phyloP scores from a whole-genome alignment of 2,888 invertebrate genomes.

The Nemotelus pantherinus region DNA sequence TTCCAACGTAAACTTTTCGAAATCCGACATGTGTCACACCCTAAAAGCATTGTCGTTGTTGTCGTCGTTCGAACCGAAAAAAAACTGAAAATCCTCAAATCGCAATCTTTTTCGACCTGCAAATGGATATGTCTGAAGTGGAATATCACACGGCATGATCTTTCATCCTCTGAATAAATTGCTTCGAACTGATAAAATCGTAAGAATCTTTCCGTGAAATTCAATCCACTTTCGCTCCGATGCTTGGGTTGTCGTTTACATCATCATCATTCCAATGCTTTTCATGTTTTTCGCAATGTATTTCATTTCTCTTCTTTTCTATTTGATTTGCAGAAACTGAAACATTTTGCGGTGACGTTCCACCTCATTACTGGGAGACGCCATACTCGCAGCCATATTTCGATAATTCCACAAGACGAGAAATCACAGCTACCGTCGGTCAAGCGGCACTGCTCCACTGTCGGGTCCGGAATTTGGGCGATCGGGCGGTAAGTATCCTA shows the following conservation, averaged over 20 bases:
- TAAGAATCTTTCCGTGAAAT: slow-evolving; percentile 25
- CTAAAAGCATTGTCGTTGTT: too few species aligned
- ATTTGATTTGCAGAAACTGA: slow-evolving; percentile 58
- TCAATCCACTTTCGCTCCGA: slow-evolving; percentile 33
- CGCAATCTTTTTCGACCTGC: too few species aligned
- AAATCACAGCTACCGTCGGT: slow-evolving; percentile 87
- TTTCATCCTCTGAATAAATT: slow-evolving; percentile 19
- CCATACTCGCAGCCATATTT: slow-evolving; percentile 88
- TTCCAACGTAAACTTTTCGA: too few species aligned
- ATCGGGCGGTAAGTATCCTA: slow-evolving; percentile 79
- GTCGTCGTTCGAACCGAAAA: too few species aligned
- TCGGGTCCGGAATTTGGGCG: slow-evolving; percentile 85
- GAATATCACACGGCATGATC: too few species aligned
- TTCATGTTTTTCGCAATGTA: not conserved
- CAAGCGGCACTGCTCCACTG: slow-evolving; percentile 88
- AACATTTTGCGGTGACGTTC: slow-evolving; percentile 62
- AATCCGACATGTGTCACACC: too few species aligned
- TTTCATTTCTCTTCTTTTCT: slow-evolving; percentile 37
- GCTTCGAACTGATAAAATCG: slow-evolving; percentile 30
- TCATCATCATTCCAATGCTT: not conserved
- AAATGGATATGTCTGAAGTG: too few species aligned
- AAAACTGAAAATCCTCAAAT: too few species aligned
- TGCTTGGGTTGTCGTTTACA: not conserved
- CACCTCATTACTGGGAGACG: slow-evolving; percentile 65
- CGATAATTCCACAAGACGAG: slow-evolving; percentile 85